Evolutionary conservation across 1,140 invertebrate genomes (phyloP), one percentile per base, ranked within the genome.

Genomic region (Apis mellifera): DNA sequence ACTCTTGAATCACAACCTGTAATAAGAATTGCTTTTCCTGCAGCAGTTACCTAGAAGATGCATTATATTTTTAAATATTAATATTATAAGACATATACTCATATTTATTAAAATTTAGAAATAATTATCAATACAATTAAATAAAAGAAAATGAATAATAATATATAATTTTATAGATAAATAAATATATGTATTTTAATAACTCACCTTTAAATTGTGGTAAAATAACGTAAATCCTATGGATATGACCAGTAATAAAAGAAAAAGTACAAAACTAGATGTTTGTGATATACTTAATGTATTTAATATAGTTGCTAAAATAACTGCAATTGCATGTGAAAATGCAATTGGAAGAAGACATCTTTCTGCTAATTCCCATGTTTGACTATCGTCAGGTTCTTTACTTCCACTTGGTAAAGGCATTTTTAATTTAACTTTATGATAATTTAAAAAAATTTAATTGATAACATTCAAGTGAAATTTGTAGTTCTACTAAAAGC

Each of bases 1-100:
- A 98, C 95, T 54, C 96, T 96, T 50, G 96, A 96, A 93, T 98
- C 97, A 93, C 97, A 98, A 72, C 97, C 97, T n/a, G 97, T 98
- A 79, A 98, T 95, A 42, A 98, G 93, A 9, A 98, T 96, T 12
- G 96, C 96, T 93, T 98, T 98, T 68, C 97, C 97, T 42, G 96
- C 95, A 26, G 96, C 95, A 15, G 96, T 96, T 78, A 97, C 96
- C 97, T 97, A 84, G 71, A 32, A 17, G 13, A 64, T 87, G 55
- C 8, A 64, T 64, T 64, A 64, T 64, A 64, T 11, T 13, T 9
- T 64, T 76, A 54, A 55, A 5, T 57, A 83, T 70, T 57, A 68
- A 54, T 21, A 70, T 73, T 55, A 4, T 60, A 65, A 57, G 21
- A 21, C 57, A 55, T 42, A 32, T 86, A 50, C 59, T 55, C 52